Conservation (phyloP, 2,888 invertebrate species). For the Folsomia manolachei region DNA sequence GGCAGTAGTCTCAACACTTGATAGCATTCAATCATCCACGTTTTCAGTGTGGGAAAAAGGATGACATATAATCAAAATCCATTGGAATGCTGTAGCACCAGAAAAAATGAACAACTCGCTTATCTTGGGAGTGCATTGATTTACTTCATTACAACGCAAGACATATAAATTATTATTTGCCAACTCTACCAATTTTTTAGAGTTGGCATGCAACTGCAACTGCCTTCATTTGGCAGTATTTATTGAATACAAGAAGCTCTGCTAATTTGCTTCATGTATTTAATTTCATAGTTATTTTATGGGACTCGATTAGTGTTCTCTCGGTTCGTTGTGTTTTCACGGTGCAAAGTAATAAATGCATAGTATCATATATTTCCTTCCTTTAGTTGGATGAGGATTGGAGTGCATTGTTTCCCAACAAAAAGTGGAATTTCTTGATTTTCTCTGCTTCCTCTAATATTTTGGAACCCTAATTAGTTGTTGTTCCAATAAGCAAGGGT, state of each 20-base stretch:
- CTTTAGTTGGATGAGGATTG: not conserved
- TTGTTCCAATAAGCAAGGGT: not conserved
- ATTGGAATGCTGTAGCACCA: not conserved
- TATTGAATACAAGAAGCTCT: too few relatives aligned
- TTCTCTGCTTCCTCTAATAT: not conserved
- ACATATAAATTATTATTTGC: too few relatives aligned
- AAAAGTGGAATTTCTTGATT: slow-evolving; percentile 3
- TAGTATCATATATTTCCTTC: not conserved
- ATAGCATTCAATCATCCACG: too few relatives aligned
- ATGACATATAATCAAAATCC: not conserved
- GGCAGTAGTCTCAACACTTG: too few relatives aligned
- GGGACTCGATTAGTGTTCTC: not conserved
- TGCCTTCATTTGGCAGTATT: too few relatives aligned
- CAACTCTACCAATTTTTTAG: too few relatives aligned
- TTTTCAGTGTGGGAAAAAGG: not conserved
- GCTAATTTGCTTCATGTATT: too few relatives aligned
- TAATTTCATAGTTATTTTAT: not conserved
- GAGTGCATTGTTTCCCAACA: not conserved
- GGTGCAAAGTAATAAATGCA: not conserved
- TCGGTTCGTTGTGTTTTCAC: not conserved
- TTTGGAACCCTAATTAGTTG: slow-evolving; percentile 1
- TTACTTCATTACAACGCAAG: too few relatives aligned
- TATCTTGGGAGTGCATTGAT: too few relatives aligned
- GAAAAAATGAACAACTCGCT: not conserved
- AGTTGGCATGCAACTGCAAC: too few relatives aligned